These are phyloP conservation scores for Phortica okadai DNA, from an alignment of 2,888 invertebrate species.

Conservation along the genomic window DNA sequence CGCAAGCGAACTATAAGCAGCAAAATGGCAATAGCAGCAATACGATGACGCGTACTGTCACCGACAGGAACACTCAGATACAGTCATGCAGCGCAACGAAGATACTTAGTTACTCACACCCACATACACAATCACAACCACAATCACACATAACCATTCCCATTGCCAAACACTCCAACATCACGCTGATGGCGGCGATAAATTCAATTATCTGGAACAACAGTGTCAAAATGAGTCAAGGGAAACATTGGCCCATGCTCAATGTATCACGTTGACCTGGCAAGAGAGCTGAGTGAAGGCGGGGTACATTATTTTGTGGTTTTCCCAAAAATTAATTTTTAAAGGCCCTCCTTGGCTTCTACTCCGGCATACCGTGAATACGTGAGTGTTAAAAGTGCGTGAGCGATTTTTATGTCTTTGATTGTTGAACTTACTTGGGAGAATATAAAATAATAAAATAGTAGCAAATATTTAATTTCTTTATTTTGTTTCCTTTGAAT, in stretches of 20 bases:
- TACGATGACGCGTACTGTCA: not conserved
- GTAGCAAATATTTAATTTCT: no score
- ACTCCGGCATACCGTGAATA: not conserved
- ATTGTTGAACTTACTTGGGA: not conserved
- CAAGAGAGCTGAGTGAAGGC: not conserved
- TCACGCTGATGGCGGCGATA: not conserved
- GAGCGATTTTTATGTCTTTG: not conserved
- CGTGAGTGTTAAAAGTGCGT: no score
- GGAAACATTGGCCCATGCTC: not conserved
- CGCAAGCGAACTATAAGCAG: not conserved
- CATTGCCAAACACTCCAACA: no score
- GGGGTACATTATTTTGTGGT: not conserved
- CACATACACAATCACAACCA: not conserved
- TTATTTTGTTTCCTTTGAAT: no score
- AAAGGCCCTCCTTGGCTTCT: not conserved
- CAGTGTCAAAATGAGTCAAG: not conserved
- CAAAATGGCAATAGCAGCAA: slow-evolving; percentile 5
- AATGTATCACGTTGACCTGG: not conserved
- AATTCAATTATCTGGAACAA: not conserved
- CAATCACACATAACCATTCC: not conserved
- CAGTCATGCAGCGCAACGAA: not conserved
- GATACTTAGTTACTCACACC: not conserved
- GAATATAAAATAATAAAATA: no score
- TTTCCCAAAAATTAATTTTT: not conserved
- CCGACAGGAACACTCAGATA: not conserved